Evolutionary conservation across 2,888 invertebrate genomes (phyloP).

Genomic region (Adelognathus sp.): DNA sequence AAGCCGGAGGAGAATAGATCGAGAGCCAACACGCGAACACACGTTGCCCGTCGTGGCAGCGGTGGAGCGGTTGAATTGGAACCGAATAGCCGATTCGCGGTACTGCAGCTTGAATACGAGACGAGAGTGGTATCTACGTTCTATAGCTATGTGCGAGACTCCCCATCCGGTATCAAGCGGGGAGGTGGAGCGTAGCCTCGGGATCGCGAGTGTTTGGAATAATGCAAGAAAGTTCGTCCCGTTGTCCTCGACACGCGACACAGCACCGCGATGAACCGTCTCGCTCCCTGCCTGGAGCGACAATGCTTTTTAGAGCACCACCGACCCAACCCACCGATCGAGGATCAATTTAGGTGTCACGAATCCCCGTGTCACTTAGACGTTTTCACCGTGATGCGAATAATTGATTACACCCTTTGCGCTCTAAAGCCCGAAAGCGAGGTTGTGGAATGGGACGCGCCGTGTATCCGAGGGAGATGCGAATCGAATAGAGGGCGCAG

Average conservation of each 20-base stretch:
- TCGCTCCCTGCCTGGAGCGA: constrained; percentile 5
- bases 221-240: constrained; percentile 61
- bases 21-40: constrained; percentile 50
- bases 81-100: constrained; percentile 37
- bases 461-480: constrained; percentile 27
- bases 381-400: constrained; percentile 77
- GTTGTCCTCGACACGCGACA: constrained; percentile 28
- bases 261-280: not conserved
- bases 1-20: constrained; percentile 30
- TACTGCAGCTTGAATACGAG: constrained; percentile 47
- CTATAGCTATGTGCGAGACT: constrained; percentile 29
- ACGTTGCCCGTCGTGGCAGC: constrained; percentile 30
- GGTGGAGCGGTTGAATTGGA: constrained; percentile 10
- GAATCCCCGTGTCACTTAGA: constrained; percentile 79
- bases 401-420: constrained; percentile 74
- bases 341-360: constrained; percentile 79
- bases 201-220: constrained; percentile 53
- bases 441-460: constrained; percentile 47
- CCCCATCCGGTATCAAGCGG: not conserved
- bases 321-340: constrained; percentile 66
- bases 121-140: constrained; percentile 33
- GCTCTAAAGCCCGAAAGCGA: constrained; percentile 43
- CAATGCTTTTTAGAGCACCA: constrained; percentile 11
- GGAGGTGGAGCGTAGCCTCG: not conserved
- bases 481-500: not conserved